These are phyloP conservation scores for Neosalanx taihuensis DNA, from an alignment of 2,797 vertebrate genomes.

Conservation along the genomic window DNA sequence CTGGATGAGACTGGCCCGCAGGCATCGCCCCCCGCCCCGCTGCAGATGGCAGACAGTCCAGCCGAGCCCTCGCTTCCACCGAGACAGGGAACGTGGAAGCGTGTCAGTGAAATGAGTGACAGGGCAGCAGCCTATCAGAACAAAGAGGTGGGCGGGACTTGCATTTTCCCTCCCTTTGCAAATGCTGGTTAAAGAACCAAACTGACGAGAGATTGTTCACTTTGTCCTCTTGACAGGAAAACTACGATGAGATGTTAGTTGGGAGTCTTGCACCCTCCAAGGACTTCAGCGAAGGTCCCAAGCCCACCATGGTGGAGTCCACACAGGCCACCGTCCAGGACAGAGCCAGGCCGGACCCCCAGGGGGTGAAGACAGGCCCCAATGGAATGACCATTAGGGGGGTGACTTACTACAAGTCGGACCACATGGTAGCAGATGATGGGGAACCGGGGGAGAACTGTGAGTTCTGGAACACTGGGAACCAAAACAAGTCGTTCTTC, in stretches of 20 bases:
- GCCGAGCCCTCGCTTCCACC: conserved; percentile 34
- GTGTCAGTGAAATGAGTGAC: conserved; percentile 67
- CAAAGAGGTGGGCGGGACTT: conserved; percentile 68
- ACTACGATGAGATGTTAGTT: conserved; percentile 79
- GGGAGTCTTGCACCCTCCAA: conserved; percentile 66
- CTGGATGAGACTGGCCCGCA: conserved; percentile 57
- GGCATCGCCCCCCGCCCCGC: conserved; percentile 47
- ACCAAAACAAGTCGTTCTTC: neutral
- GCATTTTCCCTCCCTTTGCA: no score
- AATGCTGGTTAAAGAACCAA: neutral
- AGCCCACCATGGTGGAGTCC: conserved; percentile 14
- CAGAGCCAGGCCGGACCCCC: conserved; percentile 6
- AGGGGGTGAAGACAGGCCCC: conserved; percentile 43
- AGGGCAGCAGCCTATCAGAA: conserved; percentile 73
- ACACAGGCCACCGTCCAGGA: conserved; percentile 28
- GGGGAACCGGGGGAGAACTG: conserved; percentile 86
- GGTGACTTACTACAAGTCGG: conserved; percentile 95
- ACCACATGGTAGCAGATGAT: conserved; percentile 74
- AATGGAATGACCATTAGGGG: conserved; percentile 83
- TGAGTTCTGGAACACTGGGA: conserved; percentile 67
- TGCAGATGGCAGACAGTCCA: conserved; percentile 51
- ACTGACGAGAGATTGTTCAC: conserved; percentile 16
- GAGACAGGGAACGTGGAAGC: conserved; percentile 49
- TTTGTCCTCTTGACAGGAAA: conserved; percentile 67
- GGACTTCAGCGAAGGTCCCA: conserved; percentile 57